Conservation (phyloP, 2,888 invertebrate genomes). For the Zelleria hepariella region DNA sequence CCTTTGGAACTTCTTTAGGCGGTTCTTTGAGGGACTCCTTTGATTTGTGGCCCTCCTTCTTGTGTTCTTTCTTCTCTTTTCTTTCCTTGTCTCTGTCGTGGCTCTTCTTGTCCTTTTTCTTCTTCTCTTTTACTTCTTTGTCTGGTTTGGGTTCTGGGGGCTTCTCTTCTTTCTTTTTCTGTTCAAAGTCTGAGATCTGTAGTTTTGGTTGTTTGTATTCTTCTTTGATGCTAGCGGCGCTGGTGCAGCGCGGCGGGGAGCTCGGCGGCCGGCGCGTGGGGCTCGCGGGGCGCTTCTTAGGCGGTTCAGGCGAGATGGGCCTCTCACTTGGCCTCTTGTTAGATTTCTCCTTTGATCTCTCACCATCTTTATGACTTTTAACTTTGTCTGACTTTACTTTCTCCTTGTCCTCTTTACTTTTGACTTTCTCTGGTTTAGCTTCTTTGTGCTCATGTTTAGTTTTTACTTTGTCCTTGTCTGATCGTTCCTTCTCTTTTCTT, state of each 20-base stretch:
- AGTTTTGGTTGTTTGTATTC: conserved; percentile 53
- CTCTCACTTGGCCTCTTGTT: conserved; percentile 61
- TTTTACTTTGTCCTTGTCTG: conserved; percentile 51
- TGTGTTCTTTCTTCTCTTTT: conserved; percentile 69
- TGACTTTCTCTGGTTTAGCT: conserved; percentile 53
- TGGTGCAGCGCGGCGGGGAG: conserved; percentile 48
- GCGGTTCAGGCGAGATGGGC: conserved; percentile 48
- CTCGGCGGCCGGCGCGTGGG: conserved; percentile 9
- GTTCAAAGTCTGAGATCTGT: conserved; percentile 36
- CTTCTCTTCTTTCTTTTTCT: conserved; percentile 60
- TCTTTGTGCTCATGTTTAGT: conserved; percentile 65
- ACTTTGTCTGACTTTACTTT: conserved; percentile 60
- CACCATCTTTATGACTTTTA: conserved; percentile 71
- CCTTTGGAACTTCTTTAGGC: conserved; percentile 42
- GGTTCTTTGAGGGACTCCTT: conserved; percentile 59
- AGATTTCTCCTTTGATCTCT: conserved; percentile 69
- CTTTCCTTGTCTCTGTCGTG: conserved; percentile 75
- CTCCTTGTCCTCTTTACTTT: conserved; percentile 62
- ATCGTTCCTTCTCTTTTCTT: conserved; percentile 72
- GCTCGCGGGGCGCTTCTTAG: conserved; percentile 46
- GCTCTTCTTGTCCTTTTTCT: conserved; percentile 75
- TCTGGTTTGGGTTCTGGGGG: conserved; percentile 66
- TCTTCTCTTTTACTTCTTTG: conserved; percentile 68
- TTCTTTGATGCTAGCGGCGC: conserved; percentile 58
- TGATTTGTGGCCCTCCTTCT: conserved; percentile 67